Evolutionary conservation across 2,113 vertebrate genomes (phyloP).

Genomic region (Indicator maculatus): DNA sequence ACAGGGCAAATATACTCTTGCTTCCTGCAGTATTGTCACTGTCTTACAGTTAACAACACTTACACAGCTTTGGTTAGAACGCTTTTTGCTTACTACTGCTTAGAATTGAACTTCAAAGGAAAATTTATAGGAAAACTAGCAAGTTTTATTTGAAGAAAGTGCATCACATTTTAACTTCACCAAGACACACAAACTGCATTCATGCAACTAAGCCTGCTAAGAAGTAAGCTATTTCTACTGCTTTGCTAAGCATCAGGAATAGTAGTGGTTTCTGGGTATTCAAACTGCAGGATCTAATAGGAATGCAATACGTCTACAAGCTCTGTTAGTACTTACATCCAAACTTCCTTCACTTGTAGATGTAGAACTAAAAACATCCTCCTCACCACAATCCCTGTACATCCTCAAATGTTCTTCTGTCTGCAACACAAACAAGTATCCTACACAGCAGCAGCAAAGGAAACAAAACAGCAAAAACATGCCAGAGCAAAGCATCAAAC

Average conservation of each 20-base stretch:
- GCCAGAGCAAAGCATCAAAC: background rate
- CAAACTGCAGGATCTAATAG: background rate
- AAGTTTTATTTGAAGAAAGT: background rate
- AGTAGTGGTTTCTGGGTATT: background rate
- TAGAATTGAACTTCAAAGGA: background rate
- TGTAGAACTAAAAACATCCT: slow-evolving; percentile 62
- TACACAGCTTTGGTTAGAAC: background rate
- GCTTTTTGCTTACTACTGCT: background rate
- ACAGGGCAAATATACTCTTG: background rate
- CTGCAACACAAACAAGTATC: slow-evolving; percentile 72
- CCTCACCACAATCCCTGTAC: slow-evolving; percentile 56
- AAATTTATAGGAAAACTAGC: background rate
- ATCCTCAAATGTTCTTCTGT: slow-evolving; percentile 58
- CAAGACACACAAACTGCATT: background rate
- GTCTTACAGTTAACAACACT: background rate
- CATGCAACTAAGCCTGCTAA: background rate
- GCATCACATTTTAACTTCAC: background rate
- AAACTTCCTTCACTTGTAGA: slow-evolving; percentile 56
- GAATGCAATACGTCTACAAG: background rate
- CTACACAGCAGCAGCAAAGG: background rate
- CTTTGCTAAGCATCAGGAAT: background rate
- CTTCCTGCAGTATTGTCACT: background rate
- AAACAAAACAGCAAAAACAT: background rate
- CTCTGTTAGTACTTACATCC: slow-evolving; percentile 73
- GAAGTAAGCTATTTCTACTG: background rate